These are phyloP conservation scores for Eupeodes luniger DNA, from an alignment of 2,888 invertebrate genomes.

Conservation along the genomic window DNA sequence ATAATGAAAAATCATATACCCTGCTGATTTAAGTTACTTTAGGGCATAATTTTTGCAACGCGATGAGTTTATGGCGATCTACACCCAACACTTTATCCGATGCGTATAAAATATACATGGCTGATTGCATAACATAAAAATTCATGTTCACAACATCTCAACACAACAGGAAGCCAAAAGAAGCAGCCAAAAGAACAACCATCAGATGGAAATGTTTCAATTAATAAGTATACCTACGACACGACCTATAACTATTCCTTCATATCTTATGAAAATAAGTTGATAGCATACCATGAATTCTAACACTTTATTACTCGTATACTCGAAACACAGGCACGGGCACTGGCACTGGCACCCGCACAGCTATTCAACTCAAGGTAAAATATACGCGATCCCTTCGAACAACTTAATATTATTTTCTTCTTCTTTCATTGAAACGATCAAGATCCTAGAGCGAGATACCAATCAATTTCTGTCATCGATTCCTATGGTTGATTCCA, in stretches of 20 bases:
- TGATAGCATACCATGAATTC: conserved; percentile 43
- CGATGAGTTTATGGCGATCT: not conserved
- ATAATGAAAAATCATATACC: too few species aligned
- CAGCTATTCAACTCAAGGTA: not conserved
- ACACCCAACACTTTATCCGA: not conserved
- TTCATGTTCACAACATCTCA: conserved; percentile 13
- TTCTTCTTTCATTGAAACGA: conserved; percentile 54
- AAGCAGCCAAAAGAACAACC: not conserved
- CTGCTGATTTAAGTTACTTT: too few species aligned
- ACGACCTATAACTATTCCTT: conserved; percentile 33
- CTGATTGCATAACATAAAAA: not conserved
- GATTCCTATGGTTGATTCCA: conserved; percentile 47
- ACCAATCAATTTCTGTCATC: conserved; percentile 73
- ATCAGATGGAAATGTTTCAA: conserved; percentile 64
- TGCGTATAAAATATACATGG: not conserved
- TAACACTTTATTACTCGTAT: conserved; percentile 29
- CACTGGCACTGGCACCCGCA: too few species aligned
- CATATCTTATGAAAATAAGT: conserved; percentile 33
- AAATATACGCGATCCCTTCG: not conserved
- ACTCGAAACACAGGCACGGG: conserved; percentile 6
- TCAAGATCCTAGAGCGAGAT: conserved; percentile 64
- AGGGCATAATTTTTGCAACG: not conserved
- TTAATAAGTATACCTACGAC: not conserved
- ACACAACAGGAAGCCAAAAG: conserved; percentile 28
- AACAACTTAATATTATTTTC: conserved; percentile 41